These are phyloP conservation scores for Drosophila repleta DNA, from an alignment of 1,140 invertebrate species.

Conservation along the genomic window DNA sequence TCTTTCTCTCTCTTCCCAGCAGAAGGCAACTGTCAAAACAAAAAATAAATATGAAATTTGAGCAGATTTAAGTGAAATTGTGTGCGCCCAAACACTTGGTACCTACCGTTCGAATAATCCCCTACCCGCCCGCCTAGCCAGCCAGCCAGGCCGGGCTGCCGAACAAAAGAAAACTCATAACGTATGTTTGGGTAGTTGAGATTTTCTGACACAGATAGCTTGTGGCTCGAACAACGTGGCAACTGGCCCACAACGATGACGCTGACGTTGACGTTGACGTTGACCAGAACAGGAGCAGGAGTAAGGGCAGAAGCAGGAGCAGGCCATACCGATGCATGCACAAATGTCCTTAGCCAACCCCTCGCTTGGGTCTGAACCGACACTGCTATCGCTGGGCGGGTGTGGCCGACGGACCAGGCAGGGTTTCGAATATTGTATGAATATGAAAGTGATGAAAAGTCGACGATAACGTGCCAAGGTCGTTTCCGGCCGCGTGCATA, in stretches of 20 bases:
- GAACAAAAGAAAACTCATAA: constrained; percentile 75
- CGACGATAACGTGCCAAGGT: constrained; percentile 83
- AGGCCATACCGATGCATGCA: constrained; percentile 26
- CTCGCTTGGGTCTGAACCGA: neutral
- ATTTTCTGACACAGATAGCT: constrained; percentile 79
- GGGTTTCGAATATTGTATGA: constrained; percentile 72
- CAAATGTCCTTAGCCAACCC: constrained; percentile 22
- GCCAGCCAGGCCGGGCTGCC: constrained; percentile 1
- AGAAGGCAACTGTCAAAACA: constrained; percentile 53
- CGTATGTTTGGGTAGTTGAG: constrained; percentile 71
- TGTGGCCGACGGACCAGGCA: constrained; percentile 1
- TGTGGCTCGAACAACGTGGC: constrained; percentile 24
- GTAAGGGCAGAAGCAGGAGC: constrained; percentile 8
- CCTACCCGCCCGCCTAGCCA: neutral
- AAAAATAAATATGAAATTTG: constrained; percentile 68
- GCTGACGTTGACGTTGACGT: constrained; percentile 4
- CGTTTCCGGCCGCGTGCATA: constrained; percentile 83
- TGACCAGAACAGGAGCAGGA: constrained; percentile 26
- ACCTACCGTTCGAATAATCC: constrained; percentile 2
- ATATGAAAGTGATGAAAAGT: constrained; percentile 82
- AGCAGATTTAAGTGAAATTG: constrained; percentile 65
- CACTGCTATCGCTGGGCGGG: neutral
- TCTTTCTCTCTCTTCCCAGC: neutral
- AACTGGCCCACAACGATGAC: constrained; percentile 33
- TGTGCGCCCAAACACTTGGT: constrained; percentile 27